Evolutionary conservation across 2,113 vertebrate species (phyloP).

Genomic region (Tylochromis polylepis): DNA sequence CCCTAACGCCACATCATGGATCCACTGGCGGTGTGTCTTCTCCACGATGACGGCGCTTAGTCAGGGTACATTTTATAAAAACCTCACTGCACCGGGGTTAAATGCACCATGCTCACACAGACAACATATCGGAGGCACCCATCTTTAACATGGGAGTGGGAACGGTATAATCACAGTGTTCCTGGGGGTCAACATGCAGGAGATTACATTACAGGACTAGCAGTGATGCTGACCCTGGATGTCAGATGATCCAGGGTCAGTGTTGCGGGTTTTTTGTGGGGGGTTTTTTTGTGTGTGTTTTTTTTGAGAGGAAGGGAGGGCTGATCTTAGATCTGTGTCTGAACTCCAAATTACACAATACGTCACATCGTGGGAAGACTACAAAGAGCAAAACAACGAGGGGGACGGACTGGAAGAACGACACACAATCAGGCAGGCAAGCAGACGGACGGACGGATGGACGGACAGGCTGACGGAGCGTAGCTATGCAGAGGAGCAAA

Average conservation of each 20-base stretch:
- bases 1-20: background rate
- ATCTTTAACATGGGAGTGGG: background rate
- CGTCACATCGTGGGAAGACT: background rate
- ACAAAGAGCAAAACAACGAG: background rate
- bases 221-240: constrained; percentile 21
- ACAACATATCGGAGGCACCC: constrained; percentile 9
- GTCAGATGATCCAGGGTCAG: constrained; percentile 23
- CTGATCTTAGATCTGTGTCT: constrained; percentile 19
- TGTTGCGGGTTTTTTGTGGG: background rate
- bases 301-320: background rate
- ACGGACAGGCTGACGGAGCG: constrained; percentile 27
- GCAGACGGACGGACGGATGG: background rate
- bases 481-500: constrained; percentile 58
- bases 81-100: background rate
- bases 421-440: constrained; percentile 28
- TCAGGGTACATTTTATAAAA: background rate
- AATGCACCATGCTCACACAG: constrained; percentile 40
- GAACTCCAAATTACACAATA: constrained; percentile 18
- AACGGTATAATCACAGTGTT: constrained; percentile 66
- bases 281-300: background rate
- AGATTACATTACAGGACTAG: constrained; percentile 33
- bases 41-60: background rate
- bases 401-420: background rate
- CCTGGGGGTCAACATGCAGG: constrained; percentile 67
- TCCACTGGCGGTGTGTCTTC: background rate